phyloP scores from a whole-genome alignment of 2,113 vertebrate species.

The Chloroceryle aenea region DNA sequence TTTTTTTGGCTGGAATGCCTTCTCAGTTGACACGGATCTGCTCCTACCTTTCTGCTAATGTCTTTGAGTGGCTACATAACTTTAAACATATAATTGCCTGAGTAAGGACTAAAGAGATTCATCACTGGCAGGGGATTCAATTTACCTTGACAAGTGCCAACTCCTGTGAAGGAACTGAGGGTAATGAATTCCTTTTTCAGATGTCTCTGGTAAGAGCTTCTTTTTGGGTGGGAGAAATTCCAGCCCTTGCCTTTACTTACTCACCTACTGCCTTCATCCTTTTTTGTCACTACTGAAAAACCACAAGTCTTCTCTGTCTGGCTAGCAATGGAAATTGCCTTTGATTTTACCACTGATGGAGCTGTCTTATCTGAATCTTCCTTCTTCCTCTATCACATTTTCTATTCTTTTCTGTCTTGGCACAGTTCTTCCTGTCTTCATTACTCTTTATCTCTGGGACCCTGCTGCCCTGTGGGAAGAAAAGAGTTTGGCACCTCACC shows the following conservation, averaged over 20 bases:
- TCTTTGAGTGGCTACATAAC: neutral
- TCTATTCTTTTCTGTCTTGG: neutral
- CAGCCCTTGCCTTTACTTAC: neutral
- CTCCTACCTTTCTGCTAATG: neutral
- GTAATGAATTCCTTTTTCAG: neutral
- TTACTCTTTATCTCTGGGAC: neutral
- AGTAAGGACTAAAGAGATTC: neutral
- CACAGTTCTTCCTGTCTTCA: neutral
- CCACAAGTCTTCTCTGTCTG: rapidly evolving
- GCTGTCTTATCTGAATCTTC: neutral
- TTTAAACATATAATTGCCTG: neutral
- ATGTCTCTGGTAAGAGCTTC: neutral
- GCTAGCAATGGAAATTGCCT: neutral
- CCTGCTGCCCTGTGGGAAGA: rapidly evolving
- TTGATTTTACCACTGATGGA: neutral
- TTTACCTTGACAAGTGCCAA: neutral
- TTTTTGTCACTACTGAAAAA: neutral
- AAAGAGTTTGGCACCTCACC: neutral
- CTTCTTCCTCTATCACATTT: neutral
- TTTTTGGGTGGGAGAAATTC: neutral
- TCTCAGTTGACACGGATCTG: neutral
- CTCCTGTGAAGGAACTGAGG: neutral
- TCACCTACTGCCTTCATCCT: neutral
- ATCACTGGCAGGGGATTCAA: neutral
- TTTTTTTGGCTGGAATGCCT: neutral